Evolutionary conservation across 1,140 invertebrate species (phyloP).

Genomic region (Doryteuthis pealeii): DNA sequence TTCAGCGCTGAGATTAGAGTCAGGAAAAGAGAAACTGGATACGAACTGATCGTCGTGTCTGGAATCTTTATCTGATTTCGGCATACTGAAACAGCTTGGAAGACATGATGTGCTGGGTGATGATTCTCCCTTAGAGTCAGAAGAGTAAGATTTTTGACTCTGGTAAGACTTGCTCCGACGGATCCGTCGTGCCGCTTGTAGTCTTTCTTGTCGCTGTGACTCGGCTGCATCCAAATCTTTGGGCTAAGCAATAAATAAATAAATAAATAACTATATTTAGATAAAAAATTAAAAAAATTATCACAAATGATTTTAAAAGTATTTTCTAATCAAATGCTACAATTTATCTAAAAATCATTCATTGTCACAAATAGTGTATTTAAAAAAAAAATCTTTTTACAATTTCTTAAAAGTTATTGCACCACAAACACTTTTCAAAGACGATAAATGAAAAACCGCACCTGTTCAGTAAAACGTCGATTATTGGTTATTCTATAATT

Average conservation of each 20-base stretch:
- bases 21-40: background rate
- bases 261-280: background rate
- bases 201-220: conserved; percentile 45
- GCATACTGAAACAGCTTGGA: conserved; percentile 50
- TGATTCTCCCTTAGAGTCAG: conserved; percentile 33
- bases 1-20: background rate
- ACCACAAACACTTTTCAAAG: too few relatives aligned
- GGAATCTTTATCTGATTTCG: conserved; percentile 1
- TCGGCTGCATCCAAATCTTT: conserved; percentile 52
- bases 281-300: background rate
- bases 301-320: conserved; percentile 5
- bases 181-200: conserved; percentile 48
- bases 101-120: conserved; percentile 44
- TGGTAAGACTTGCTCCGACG: conserved; percentile 45
- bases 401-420: too few relatives aligned
- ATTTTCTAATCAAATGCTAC: too few relatives aligned
- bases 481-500: too few relatives aligned
- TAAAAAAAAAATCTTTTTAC: too few relatives aligned
- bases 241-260: conserved; percentile 36
- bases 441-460: too few relatives aligned
- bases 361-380: too few relatives aligned
- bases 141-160: conserved; percentile 23
- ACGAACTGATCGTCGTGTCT: background rate
- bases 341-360: too few relatives aligned
- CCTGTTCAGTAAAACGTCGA: too few relatives aligned